These are phyloP conservation scores for Calidris pygmaea DNA, from an alignment of 2,113 vertebrate genomes.

Conservation along the genomic window DNA sequence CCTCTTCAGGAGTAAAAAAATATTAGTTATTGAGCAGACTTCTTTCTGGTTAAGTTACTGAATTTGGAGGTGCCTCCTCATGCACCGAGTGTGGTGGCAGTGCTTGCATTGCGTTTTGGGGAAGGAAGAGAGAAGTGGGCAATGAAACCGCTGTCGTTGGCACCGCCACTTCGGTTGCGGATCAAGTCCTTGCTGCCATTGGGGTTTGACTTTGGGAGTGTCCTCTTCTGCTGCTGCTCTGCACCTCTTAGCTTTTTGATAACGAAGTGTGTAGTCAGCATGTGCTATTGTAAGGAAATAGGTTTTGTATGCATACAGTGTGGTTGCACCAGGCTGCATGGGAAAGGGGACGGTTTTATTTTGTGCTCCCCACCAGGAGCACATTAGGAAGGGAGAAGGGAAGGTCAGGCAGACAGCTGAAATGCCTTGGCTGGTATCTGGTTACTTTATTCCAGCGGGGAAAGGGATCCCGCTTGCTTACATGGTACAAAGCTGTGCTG, in stretches of 20 bases:
- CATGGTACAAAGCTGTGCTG: neutral
- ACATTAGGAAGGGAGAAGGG: neutral
- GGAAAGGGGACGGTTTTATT: neutral
- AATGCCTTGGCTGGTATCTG: neutral
- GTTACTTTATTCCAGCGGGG: neutral
- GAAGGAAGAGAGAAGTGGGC: neutral
- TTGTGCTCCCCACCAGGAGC: neutral
- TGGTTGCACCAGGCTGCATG: neutral
- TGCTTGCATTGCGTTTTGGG: neutral
- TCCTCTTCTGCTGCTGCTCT: neutral
- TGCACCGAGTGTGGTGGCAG: neutral
- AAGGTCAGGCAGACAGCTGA: neutral
- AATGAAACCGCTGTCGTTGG: fast-evolving
- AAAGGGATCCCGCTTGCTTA: neutral
- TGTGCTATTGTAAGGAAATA: neutral
- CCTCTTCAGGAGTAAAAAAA: neutral
- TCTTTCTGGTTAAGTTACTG: neutral
- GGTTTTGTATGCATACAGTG: neutral
- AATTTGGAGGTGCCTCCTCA: neutral
- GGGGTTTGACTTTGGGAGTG: neutral
- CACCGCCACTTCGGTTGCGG: fast-evolving
- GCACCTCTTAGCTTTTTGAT: neutral
- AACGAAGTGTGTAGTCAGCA: fast-evolving
- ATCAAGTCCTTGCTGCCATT: neutral
- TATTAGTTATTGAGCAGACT: neutral